Evolutionary conservation across 2,797 vertebrate genomes (phyloP).

Genomic region (Crenichthys baileyi): DNA sequence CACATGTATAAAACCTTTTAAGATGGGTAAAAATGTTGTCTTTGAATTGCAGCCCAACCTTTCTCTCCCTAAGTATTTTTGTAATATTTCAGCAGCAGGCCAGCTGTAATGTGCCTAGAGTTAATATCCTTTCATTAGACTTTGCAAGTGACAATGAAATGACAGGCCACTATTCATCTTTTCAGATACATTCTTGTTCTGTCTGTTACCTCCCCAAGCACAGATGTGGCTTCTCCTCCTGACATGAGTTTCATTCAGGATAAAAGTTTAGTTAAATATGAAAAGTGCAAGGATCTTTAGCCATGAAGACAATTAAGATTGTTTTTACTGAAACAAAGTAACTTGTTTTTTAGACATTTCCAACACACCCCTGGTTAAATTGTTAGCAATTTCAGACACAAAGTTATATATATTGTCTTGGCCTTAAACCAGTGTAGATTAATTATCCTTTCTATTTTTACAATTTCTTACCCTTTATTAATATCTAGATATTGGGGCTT

Average conservation of each 20-base stretch:
- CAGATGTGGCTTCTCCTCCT: constrained; percentile 21
- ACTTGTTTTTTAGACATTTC: constrained; percentile 3
- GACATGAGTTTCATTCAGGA: constrained; percentile 19
- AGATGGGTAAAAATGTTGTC: constrained; percentile 4
- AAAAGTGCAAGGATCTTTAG: constrained; percentile 4
- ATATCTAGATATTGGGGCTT: neutral
- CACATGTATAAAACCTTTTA: neutral
- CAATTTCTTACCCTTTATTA: neutral
- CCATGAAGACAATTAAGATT: constrained; percentile 17
- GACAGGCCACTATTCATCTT: constrained; percentile 55
- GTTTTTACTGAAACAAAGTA: neutral
- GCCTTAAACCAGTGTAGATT: neutral
- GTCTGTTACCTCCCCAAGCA: constrained; percentile 41
- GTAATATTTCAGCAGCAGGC: constrained; percentile 44
- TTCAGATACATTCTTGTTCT: constrained; percentile 43
- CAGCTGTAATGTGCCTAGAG: constrained; percentile 35
- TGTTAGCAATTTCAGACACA: neutral
- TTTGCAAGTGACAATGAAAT: constrained; percentile 41
- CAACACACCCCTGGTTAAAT: neutral
- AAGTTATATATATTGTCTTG: neutral
- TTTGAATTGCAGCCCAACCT: constrained; percentile 16
- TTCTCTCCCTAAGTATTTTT: constrained; percentile 34
- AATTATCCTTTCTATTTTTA: neutral
- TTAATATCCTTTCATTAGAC: constrained; percentile 47
- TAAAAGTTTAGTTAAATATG: constrained; percentile 27